Evolutionary conservation across 1,140 invertebrate species (phyloP), one percentile per base, ranked within the genome.

Genomic region (Microplitis demolitor): DNA sequence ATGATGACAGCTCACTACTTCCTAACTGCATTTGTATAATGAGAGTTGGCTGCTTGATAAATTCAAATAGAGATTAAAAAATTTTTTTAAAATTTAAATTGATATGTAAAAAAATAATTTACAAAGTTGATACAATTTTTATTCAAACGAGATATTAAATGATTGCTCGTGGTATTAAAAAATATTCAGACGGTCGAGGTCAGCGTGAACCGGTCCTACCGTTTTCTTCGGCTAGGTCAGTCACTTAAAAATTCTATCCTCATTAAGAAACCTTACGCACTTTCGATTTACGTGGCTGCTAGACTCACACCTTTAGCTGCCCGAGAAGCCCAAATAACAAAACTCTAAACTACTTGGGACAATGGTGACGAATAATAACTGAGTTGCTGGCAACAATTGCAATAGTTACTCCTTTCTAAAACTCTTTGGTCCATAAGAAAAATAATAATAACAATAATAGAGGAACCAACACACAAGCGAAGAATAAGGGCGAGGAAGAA

Each of bases 191-290:
- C 56, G 31, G 50, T 54, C 66, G 66, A 53, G 51, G 66, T 35
- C 66, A 67, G 51, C 39, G 31, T 54, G 24, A 53, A 66, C 63
- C 51, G 66, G 66, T 67, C 50, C 37, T 31, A 45, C 51, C 45
- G 54, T 58, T 24, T 34, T 50, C 71, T 66, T 74, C 77, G 60
- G 76, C 76, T 75, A 85, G 84, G 83, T 85, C 83, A 85, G 83
- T 85, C 80, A 78, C 80, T 80, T 74, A 81, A 84, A 82, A 74
- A 56, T 14, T 64, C 24, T 50, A 58, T 83, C 62, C 74, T 83
- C 76, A 83, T 83, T 81, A 82, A 83, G 74, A 78, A 63, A n/a
- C 16, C 14, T 11, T 14, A 66, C 35, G 45, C 13, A 66, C 11
- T 24, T 33, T 24, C 13, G 4, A 11, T 24, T 33, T 11, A 61